These are phyloP conservation scores for Platalea minor DNA, from an alignment of 2,797 vertebrate species.

Conservation along the genomic window DNA sequence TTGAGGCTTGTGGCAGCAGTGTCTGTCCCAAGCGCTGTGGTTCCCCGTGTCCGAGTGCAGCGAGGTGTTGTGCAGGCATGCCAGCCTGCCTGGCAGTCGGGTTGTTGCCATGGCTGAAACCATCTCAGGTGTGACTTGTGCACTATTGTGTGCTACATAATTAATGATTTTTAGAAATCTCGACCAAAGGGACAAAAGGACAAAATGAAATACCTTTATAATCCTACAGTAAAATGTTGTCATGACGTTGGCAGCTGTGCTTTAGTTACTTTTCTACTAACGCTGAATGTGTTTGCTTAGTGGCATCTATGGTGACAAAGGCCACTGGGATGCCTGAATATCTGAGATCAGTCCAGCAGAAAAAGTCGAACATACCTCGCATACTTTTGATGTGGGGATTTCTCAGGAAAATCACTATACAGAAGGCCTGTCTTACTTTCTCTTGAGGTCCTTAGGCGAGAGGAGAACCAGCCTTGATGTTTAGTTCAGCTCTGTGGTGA, in stretches of 20 bases:
- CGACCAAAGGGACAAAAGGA: not conserved
- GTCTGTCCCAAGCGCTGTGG: not conserved
- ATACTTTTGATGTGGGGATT: conserved; percentile 36
- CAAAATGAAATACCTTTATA: not conserved
- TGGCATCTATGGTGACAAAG: conserved; percentile 23
- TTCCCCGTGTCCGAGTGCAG: fast-evolving
- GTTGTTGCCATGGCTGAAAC: not conserved
- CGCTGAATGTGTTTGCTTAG: not conserved
- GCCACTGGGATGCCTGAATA: conserved; percentile 15
- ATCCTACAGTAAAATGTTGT: not conserved
- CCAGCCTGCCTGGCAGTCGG: not conserved
- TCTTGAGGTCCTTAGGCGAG: not conserved
- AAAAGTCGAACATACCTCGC: not conserved
- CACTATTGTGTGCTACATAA: not conserved
- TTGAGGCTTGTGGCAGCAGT: not conserved
- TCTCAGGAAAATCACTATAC: not conserved
- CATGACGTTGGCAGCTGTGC: not conserved
- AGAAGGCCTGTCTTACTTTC: not conserved
- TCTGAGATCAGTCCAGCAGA: conserved; percentile 32
- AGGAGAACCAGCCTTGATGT: conserved; percentile 17
- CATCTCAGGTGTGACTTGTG: not conserved
- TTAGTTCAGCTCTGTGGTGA: not conserved
- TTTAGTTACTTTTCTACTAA: conserved; percentile 51
- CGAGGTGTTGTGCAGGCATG: not conserved
- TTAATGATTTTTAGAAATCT: not conserved